Percentiles rank a stretch among this genome's conserved stretches.
phyloP scores from a whole-genome alignment of 2,113 vertebrate genomes.

The Tupaia tana region DNA sequence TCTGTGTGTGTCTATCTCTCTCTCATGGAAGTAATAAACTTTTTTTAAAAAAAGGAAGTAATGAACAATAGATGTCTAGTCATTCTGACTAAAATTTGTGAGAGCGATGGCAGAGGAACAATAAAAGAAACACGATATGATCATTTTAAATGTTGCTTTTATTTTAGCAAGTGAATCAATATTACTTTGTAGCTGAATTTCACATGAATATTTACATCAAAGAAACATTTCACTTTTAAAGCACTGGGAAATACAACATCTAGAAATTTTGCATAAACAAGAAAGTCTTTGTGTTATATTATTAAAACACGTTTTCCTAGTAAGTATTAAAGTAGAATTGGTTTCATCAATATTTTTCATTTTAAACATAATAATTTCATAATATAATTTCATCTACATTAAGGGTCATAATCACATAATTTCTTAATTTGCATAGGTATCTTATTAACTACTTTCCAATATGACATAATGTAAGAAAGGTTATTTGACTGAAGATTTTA shows the following conservation, averaged over 20 bases:
- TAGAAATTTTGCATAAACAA: background rate
- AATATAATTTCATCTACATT: background rate
- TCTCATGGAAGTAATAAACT: too few relatives aligned
- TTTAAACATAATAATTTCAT: background rate
- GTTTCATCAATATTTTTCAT: background rate
- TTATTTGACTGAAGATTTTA: constrained; percentile 24
- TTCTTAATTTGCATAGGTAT: background rate
- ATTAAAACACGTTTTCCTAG: background rate
- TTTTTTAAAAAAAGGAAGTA: background rate
- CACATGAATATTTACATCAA: background rate
- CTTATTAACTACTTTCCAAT: background rate
- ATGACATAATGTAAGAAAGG: background rate
- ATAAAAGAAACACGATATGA: background rate
- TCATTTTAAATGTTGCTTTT: background rate
- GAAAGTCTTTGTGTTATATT: background rate
- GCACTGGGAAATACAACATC: background rate
- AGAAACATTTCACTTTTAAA: background rate
- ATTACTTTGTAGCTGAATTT: background rate
- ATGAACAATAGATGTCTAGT: background rate
- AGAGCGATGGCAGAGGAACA: background rate
- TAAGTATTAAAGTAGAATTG: background rate
- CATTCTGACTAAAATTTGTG: background rate
- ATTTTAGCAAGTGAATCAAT: background rate
- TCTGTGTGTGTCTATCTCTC: too few relatives aligned
- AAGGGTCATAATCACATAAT: background rate